phyloP scores from a whole-genome alignment of 2,888 invertebrate species.

The Phrixothrix hirtus region DNA sequence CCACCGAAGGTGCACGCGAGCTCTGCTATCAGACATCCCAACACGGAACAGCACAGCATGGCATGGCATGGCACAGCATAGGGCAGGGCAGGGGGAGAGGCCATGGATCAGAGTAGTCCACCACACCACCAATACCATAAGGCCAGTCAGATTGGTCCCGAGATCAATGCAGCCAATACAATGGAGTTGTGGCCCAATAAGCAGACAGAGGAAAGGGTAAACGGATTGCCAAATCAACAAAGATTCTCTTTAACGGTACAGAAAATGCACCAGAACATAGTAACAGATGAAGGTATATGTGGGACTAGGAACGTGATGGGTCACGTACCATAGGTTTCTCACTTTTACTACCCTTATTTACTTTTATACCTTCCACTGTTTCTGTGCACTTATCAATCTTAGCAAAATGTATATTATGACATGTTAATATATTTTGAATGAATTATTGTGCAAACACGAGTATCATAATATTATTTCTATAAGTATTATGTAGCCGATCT shows the following conservation, averaged over 20 bases:
- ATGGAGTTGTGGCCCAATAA: slow-evolving; percentile 63
- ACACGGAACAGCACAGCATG: slow-evolving; percentile 16
- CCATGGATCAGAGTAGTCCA: slow-evolving; percentile 24
- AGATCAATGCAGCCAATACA: slow-evolving; percentile 52
- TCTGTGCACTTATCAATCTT: slow-evolving; percentile 36
- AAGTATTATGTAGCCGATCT: too few species aligned
- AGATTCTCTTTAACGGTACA: slow-evolving; percentile 52
- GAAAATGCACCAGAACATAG: slow-evolving; percentile 49
- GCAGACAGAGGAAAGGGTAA: slow-evolving; percentile 69
- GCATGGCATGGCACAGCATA: slow-evolving; percentile 32
- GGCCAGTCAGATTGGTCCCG: slow-evolving; percentile 34
- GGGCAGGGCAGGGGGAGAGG: slow-evolving; percentile 35
- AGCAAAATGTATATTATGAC: not conserved
- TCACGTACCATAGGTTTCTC: slow-evolving; percentile 27
- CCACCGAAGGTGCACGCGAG: slow-evolving; percentile 89
- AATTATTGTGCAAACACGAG: too few species aligned
- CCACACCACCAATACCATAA: slow-evolving; percentile 50
- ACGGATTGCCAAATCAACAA: slow-evolving; percentile 68
- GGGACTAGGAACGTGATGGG: slow-evolving; percentile 40
- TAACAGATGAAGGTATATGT: slow-evolving; percentile 52
- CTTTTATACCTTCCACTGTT: slow-evolving; percentile 46
- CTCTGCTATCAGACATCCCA: slow-evolving; percentile 62
- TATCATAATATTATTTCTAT: too few species aligned
- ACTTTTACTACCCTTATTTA: slow-evolving; percentile 32
- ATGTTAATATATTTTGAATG: not conserved